Evolutionary conservation across 2,797 vertebrate genomes (phyloP).

Genomic region (Acrossocheilus fasciatus): DNA sequence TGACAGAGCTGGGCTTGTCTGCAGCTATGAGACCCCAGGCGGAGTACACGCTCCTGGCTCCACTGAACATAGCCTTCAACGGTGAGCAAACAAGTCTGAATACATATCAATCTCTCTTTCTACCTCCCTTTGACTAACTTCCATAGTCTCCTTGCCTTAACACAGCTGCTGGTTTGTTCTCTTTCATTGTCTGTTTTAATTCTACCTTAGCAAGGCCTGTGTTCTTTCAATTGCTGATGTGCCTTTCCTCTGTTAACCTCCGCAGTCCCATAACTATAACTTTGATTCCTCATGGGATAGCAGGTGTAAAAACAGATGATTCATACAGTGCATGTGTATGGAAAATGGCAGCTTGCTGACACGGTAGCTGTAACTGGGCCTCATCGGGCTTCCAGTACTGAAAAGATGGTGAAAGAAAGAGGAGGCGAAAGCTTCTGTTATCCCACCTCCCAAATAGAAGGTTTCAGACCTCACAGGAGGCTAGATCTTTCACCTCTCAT

Average conservation of each 20-base stretch:
- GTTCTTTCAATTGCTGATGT: background rate
- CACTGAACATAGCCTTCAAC: conserved; percentile 87
- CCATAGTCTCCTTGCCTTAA: background rate
- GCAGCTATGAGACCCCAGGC: conserved; percentile 80
- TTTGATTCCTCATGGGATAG: background rate
- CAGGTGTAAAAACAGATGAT: conserved; percentile 40
- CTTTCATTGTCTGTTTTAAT: conserved; percentile 14
- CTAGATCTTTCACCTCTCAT: conserved; percentile 43
- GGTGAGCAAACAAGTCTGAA: conserved; percentile 77
- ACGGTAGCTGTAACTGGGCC: background rate
- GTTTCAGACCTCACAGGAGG: conserved; percentile 45
- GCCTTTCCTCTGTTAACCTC: background rate
- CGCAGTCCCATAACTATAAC: conserved; percentile 8
- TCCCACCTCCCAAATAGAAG: conserved; percentile 1
- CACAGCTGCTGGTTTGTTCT: background rate
- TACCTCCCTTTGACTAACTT: background rate
- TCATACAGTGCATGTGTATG: background rate
- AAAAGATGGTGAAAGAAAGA: background rate
- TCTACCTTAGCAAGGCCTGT: background rate
- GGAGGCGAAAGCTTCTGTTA: background rate
- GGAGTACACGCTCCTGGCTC: conserved; percentile 94
- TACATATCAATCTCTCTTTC: conserved; percentile 30
- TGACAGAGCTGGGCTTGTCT: conserved; percentile 88
- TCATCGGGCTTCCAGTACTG: background rate
- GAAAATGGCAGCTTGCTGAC: background rate